phyloP scores from a whole-genome alignment of 2,113 vertebrate genomes.

The Apodemus sylvaticus region DNA sequence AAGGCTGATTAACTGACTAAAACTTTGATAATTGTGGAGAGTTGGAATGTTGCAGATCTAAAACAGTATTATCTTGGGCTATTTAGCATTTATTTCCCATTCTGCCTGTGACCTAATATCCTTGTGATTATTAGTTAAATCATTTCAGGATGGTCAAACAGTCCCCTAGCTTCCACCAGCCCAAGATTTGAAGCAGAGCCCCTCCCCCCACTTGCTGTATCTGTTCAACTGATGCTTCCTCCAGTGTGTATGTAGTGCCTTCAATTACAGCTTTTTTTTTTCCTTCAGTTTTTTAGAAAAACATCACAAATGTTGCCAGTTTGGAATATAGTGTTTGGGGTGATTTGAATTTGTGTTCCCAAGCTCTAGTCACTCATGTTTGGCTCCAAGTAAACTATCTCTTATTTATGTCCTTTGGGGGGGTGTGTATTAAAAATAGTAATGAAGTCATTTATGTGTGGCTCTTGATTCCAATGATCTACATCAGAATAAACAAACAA shows the following conservation, averaged over 20 bases:
- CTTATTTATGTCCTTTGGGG: background rate
- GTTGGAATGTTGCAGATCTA: background rate
- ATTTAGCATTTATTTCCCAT: background rate
- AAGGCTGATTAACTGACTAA: background rate
- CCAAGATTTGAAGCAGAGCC: background rate
- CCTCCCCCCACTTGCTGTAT: background rate
- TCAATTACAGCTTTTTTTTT: background rate
- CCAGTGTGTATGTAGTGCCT: background rate
- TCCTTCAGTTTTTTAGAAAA: background rate
- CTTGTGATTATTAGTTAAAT: background rate
- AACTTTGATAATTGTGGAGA: background rate
- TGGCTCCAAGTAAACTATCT: background rate
- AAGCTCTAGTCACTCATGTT: background rate
- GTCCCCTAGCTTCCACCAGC: background rate
- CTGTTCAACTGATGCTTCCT: background rate
- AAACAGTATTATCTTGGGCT: background rate
- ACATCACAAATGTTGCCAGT: background rate
- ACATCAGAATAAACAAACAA: background rate
- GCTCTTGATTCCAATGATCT: background rate
- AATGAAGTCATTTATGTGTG: conserved; percentile 9
- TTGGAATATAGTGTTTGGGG: background rate
- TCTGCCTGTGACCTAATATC: background rate
- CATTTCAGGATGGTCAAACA: background rate
- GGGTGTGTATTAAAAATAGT: background rate
- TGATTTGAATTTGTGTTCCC: background rate